Evolutionary conservation across 2,888 invertebrate species (phyloP).

Genomic region (Diarsia rubi): DNA sequence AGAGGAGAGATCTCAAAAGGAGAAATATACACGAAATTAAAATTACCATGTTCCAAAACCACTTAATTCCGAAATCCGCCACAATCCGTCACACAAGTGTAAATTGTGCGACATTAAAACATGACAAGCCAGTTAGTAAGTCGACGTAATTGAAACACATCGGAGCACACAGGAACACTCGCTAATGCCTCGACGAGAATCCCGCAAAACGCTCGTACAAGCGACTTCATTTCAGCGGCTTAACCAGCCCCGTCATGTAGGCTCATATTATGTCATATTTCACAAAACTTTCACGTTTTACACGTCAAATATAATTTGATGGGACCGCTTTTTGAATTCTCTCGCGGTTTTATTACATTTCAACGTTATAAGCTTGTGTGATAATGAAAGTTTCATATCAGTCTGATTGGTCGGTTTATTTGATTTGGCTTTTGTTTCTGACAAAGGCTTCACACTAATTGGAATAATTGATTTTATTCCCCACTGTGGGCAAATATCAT

Average conservation of each 20-base stretch:
- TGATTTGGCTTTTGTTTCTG: conserved; percentile 13
- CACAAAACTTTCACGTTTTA: conserved; percentile 58
- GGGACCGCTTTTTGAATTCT: conserved; percentile 39
- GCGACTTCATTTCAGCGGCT: conserved; percentile 66
- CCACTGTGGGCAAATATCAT: conserved; percentile 6
- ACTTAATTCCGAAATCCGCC: conserved; percentile 43
- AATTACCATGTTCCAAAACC: conserved; percentile 34
- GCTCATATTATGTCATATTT: conserved; percentile 56
- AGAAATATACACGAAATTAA: conserved; percentile 5
- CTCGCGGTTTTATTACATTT: conserved; percentile 50
- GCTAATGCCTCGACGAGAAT: conserved; percentile 57
- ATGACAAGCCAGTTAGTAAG: conserved; percentile 54
- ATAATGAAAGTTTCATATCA: conserved; percentile 37
- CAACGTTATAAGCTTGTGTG: conserved; percentile 22
- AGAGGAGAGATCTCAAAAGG: neutral
- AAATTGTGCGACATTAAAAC: conserved; percentile 55
- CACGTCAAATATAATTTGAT: conserved; percentile 61
- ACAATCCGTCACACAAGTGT: conserved; percentile 32
- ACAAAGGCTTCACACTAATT: conserved; percentile 5
- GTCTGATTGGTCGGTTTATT: conserved; percentile 36
- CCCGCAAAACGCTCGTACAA: conserved; percentile 62
- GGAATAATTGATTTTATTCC: conserved; percentile 15
- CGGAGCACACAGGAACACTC: conserved; percentile 54
- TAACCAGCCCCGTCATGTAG: conserved; percentile 54
- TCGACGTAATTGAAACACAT: conserved; percentile 64